Base-by-base conservation (phyloP, 2,113 vertebrate species). In the Climacteris rufus region DNA sequence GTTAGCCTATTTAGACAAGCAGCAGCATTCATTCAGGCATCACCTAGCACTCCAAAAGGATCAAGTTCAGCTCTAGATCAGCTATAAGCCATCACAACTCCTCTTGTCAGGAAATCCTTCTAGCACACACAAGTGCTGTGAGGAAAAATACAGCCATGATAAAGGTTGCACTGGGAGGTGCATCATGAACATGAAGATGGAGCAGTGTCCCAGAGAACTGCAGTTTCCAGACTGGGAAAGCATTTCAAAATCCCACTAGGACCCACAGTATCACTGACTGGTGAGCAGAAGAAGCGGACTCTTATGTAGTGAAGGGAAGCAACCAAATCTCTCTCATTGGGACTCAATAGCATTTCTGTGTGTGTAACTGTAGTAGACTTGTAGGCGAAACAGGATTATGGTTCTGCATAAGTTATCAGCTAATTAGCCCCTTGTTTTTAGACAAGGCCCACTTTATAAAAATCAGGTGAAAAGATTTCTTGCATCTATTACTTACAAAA, bases 391-490 rank as follows among this genome's bases (percentile, higher is more conserved):
- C n/a, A 61, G 77, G 74, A 81, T 91, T 94, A 92, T 66, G 27
- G 49, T 90, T 91, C 40, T 79, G 71, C 61, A 40, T 68, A 87
- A 89, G 78, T 93, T 96, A 78, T 66, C 87, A 81, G 68, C 70
- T 88, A 88, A 87, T 96, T 95, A 93, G 27, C 45, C 49, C 61
- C 37, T 83, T 61, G 49, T 14, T 70, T 81, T 93, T 78, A 88
- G 49, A 83, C 31, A 74, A 90, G 50, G 15, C 63, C 30, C 54
- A 89, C 82, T 88, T 85, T 60, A 82, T 92, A 86, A 57, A 60
- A 79, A 80, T 85, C 57, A 85, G 93, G 87, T 89, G 83, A 54
- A 79, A 95, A 45, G 66, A 81, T 85, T 97, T 94, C 91, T 90
- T 84, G 45, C 77, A 63, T 86, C 47, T 80, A 6, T 85, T 96